A percentile compares a stretch with the other conserved stretches of the same genome.
Conservation (phyloP, 1,140 invertebrate genomes). For the Lepidurus packardi region DNA sequence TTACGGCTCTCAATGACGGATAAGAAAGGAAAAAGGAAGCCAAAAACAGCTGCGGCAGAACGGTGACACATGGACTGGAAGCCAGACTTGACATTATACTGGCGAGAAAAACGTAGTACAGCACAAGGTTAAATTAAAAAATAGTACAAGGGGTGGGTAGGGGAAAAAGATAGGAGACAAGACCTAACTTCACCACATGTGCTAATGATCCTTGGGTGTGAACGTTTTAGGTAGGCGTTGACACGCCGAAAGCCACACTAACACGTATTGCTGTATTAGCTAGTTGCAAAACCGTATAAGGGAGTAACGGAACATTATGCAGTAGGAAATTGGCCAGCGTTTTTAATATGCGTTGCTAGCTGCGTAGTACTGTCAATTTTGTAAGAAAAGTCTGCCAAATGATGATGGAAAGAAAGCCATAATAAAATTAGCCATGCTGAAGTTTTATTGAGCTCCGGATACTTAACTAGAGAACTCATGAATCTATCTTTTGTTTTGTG, state of each 20-base stretch:
- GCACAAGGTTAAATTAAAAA: background rate
- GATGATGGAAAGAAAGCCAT: too few relatives aligned
- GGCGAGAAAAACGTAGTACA: background rate
- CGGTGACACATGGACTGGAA: constrained; percentile 10
- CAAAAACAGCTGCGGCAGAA: background rate
- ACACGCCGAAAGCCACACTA: background rate
- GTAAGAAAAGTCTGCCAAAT: too few relatives aligned
- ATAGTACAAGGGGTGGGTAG: background rate
- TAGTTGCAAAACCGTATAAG: background rate
- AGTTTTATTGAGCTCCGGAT: too few relatives aligned
- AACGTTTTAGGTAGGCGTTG: constrained; percentile 7
- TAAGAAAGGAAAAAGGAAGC: background rate
- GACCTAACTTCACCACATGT: background rate
- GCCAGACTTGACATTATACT: background rate
- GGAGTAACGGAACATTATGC: background rate
- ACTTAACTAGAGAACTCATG: too few relatives aligned
- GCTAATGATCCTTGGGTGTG: background rate
- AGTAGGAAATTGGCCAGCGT: background rate
- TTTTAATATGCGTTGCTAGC: background rate
- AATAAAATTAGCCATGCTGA: too few relatives aligned
- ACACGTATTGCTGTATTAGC: background rate
- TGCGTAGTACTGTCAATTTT: too few relatives aligned
- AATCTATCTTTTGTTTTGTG: too few relatives aligned
- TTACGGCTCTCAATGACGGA: background rate
- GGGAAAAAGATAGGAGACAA: background rate